Conservation (phyloP, 2,113 vertebrate species). For the Salvator merianae region DNA sequence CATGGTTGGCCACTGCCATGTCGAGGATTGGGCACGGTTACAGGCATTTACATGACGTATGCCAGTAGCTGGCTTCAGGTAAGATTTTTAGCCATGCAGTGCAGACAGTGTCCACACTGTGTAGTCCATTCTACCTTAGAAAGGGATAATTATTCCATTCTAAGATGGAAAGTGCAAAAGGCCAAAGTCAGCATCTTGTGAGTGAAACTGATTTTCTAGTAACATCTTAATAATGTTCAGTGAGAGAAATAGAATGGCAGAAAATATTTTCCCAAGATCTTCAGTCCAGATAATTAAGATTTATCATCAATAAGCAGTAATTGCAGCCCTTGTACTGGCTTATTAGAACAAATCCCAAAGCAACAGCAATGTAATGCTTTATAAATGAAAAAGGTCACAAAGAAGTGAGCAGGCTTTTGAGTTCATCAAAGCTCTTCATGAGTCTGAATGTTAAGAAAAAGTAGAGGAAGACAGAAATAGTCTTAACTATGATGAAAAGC, state of each 20-base stretch:
- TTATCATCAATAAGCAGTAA: background rate
- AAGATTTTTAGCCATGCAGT: too few species aligned
- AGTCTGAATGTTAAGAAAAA: background rate
- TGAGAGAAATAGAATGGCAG: background rate
- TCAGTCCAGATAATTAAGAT: background rate
- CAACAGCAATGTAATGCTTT: background rate
- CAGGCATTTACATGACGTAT: too few species aligned
- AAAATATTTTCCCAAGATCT: background rate
- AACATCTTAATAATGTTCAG: background rate
- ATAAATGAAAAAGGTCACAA: background rate
- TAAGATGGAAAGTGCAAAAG: too few species aligned
- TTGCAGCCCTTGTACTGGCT: background rate
- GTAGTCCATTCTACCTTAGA: too few species aligned
- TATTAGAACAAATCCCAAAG: background rate
- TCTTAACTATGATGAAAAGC: background rate
- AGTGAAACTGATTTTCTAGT: background rate
- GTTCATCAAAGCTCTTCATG: background rate
- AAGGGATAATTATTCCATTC: too few species aligned
- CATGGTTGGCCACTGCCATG: too few species aligned
- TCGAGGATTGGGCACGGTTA: too few species aligned
- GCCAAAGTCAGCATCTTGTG: background rate
- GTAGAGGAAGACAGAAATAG: background rate
- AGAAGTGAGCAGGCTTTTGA: background rate
- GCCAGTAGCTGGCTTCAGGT: too few species aligned
- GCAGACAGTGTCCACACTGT: too few species aligned